Evolutionary conservation across 1,140 invertebrate species (phyloP).

Genomic region (Arctopsyche grandis): DNA sequence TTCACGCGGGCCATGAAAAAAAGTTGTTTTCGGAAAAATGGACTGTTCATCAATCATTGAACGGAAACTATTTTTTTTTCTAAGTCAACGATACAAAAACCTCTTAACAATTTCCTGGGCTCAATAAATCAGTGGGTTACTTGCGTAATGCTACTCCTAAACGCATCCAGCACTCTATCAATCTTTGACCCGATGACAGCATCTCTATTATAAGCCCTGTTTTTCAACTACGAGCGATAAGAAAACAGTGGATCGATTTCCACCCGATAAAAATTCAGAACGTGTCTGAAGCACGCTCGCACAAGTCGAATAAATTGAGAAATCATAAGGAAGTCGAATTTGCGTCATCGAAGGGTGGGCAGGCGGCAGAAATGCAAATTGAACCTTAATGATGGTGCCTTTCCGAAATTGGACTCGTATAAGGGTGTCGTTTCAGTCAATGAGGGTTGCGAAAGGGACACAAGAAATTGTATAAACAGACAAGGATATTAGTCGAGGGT

Average conservation of each 20-base stretch:
- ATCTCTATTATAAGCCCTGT: slow-evolving; percentile 32
- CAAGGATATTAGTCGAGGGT: slow-evolving; percentile 19
- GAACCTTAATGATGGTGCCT: slow-evolving; percentile 13
- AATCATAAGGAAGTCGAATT: background rate
- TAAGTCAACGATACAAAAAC: slow-evolving; percentile 22
- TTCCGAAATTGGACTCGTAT: background rate
- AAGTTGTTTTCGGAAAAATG: slow-evolving; percentile 12
- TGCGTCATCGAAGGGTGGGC: background rate
- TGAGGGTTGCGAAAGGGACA: background rate
- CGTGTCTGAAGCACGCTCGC: background rate
- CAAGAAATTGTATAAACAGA: slow-evolving; percentile 29
- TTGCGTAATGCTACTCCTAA: slow-evolving; percentile 17
- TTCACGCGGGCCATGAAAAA: background rate
- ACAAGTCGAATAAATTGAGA: background rate
- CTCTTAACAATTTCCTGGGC: slow-evolving; percentile 8
- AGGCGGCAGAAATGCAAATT: slow-evolving; percentile 13
- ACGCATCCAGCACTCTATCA: slow-evolving; percentile 34
- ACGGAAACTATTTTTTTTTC: slow-evolving; percentile 11
- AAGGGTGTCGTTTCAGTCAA: background rate
- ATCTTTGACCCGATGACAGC: slow-evolving; percentile 36
- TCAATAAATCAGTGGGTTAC: slow-evolving; percentile 21
- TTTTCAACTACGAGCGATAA: slow-evolving; percentile 17
- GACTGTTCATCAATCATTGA: slow-evolving; percentile 23
- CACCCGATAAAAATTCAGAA: background rate
- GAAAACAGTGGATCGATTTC: background rate